Evolutionary conservation across 1,140 invertebrate species (phyloP).

Genomic region (Drosophila kanapiae): DNA sequence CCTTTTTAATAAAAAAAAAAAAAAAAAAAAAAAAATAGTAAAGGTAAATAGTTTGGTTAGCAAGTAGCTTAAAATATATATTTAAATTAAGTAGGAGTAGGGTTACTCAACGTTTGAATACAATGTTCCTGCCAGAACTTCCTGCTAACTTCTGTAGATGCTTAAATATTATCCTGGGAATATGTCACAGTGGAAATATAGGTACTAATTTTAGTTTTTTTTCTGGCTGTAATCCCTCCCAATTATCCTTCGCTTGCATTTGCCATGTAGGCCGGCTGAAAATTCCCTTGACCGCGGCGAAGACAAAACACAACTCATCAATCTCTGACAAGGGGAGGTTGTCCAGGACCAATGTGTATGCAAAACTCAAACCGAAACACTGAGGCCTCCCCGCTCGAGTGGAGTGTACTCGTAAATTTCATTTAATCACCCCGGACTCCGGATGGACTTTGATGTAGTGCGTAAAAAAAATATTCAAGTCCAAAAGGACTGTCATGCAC

Average conservation of each 20-base stretch:
- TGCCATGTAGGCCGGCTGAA: conserved; percentile 41
- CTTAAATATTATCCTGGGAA: no score
- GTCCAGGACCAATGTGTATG: conserved; percentile 45
- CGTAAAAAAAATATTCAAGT: conserved; percentile 61
- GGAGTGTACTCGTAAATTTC: conserved; percentile 72
- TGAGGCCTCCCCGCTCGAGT: neutral
- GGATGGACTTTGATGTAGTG: conserved; percentile 71
- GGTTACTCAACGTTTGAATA: no score
- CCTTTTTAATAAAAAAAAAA: no score
- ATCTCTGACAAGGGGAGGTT: conserved; percentile 65
- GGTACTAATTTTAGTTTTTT: no score
- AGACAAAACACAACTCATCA: conserved; percentile 73
- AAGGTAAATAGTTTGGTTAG: neutral
- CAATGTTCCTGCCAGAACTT: no score
- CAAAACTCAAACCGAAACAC: conserved; percentile 45
- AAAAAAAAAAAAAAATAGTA: no score
- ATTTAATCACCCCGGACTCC: conserved; percentile 67
- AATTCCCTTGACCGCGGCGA: conserved; percentile 28
- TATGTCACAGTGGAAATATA: no score
- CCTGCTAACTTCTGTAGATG: no score
- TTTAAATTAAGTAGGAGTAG: no score
- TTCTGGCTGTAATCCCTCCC: neutral
- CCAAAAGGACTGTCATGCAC: conserved; percentile 49
- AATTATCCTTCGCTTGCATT: conserved; percentile 16
- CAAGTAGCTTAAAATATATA: no score